Evolutionary conservation across 2,888 invertebrate genomes (phyloP), one percentile per base, ranked within the genome.

Genomic region (Lasioglossum pauxillum): DNA sequence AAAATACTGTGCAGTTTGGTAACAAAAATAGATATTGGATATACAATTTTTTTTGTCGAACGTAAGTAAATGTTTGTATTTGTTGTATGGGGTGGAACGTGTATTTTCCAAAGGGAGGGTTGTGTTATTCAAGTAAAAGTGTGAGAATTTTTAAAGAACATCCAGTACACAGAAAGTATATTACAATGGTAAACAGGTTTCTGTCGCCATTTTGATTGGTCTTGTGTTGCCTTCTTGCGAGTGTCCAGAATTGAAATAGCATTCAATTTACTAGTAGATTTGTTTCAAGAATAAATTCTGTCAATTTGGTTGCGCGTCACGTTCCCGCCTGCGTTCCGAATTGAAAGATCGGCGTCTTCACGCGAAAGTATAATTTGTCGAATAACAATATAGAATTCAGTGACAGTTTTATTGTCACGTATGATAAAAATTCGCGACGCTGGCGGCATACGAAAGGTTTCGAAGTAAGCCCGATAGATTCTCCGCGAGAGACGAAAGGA

Each of bases 381-480:
- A 60, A 14, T 14, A 35, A 7, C 19, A 31, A 27, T 16, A 67
- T 67, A 0, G 31, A 16, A 14, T 19, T 7, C 67, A 7, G 31
- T 14, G 60, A 60, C 60, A 67, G 31, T 67, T 67, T 67, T 19
- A 67, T 31, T 35, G 19, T 67, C 8, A 0, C 3, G 19, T 0
- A 19, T 3, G 31, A 67, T 31, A 67, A 31, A 67, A 19, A 31
- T 64, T 83, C 60, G 44, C 35, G 46, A 19, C 23, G 23, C 0
- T 3, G 3, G 7, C 7, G 60, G 35, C 16, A 27, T 38, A 60
- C 7, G 38, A 53, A 79, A 79, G 64, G 38, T 38, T 27, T 67
- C 64, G 19, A 31, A n/a, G 49, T 16, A 23, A 64, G 75, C 67
- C 73, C 75, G 72, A 76, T 79, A 79, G 72, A 84, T 72, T 67